Evolutionary conservation across 2,113 vertebrate genomes (phyloP).

Genomic region (Halcyon malimbica): DNA sequence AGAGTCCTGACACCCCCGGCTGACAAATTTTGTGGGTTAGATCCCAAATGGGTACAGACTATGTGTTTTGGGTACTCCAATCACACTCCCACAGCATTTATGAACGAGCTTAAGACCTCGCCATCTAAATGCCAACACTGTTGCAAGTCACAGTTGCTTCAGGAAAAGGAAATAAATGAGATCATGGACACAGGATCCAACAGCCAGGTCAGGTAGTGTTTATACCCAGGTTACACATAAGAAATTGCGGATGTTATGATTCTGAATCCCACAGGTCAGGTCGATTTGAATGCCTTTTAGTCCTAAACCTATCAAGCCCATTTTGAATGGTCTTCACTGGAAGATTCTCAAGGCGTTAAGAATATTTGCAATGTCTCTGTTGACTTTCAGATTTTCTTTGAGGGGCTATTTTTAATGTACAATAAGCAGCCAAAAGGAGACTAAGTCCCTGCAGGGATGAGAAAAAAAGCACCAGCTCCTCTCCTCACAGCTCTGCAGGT

Average conservation of each 20-base stretch:
- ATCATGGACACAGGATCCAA: rapidly evolving
- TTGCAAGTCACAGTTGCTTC: neutral
- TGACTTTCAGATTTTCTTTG: neutral
- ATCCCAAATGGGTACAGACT: neutral
- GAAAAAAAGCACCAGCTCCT: neutral
- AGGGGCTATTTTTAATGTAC: neutral
- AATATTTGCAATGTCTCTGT: neutral
- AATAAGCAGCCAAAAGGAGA: neutral
- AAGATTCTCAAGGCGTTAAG: neutral
- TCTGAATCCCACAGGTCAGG: neutral
- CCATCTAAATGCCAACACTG: neutral
- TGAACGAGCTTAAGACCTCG: neutral
- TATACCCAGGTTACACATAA: neutral
- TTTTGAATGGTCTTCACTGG: neutral
- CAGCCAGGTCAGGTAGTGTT: neutral
- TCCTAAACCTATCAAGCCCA: neutral
- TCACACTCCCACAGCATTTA: neutral
- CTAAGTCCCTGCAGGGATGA: neutral
- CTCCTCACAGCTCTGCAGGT: neutral
- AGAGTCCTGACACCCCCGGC: neutral
- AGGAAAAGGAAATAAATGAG: neutral
- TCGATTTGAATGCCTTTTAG: neutral
- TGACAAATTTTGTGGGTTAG: neutral
- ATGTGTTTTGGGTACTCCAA: neutral
- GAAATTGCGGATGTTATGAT: neutral